A percentile compares a stretch with the other conserved stretches of the same genome.
phyloP scores from a whole-genome alignment of 2,797 vertebrate genomes.

The Gephyroberyx darwinii region DNA sequence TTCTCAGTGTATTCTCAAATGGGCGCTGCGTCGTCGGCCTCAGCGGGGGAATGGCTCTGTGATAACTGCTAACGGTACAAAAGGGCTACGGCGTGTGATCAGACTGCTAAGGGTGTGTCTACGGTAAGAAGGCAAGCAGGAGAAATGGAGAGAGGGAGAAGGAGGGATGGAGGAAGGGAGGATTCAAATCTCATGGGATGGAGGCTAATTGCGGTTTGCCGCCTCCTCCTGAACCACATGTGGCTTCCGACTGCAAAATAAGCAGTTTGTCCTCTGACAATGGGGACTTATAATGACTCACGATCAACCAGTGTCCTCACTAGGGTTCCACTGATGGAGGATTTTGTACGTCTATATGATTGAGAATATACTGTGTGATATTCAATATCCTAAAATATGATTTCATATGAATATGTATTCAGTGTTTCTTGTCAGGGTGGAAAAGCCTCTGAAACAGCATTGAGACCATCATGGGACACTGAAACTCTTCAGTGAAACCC shows the following conservation, averaged over 20 bases:
- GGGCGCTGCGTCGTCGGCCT: constrained; percentile 27
- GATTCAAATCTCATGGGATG: constrained; percentile 15
- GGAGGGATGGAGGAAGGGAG: not conserved
- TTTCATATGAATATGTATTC: no score
- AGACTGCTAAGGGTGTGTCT: constrained; percentile 54
- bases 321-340: no score
- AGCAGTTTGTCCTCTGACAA: not conserved
- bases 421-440: no score
- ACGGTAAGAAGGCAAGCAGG: constrained; percentile 32
- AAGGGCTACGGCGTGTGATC: constrained; percentile 50
- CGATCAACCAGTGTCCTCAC: no score
- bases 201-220: not conserved
- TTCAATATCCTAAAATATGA: no score
- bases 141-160: constrained; percentile 7
- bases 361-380: no score
- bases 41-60: constrained; percentile 50
- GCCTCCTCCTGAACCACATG: not conserved
- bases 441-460: no score
- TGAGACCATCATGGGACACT: no score
- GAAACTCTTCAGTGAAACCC: no score
- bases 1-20: constrained; percentile 51
- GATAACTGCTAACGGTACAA: constrained; percentile 49
- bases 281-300: not conserved
- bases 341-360: no score
- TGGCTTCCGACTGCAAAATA: not conserved